Evolutionary conservation across 2,888 invertebrate species (phyloP).

Genomic region (Theretra japonica): DNA sequence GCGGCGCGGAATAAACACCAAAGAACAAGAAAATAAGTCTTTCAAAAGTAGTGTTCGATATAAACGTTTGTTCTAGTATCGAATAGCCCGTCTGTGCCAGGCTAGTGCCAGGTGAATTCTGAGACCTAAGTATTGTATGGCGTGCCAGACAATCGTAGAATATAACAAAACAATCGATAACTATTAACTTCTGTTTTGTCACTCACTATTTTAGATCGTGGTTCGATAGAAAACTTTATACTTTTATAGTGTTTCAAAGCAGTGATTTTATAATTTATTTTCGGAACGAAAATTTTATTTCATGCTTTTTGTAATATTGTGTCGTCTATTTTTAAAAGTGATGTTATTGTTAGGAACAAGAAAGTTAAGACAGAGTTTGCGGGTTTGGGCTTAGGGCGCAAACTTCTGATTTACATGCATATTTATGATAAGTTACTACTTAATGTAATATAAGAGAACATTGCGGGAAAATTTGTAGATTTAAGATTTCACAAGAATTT

Average conservation of each 20-base stretch:
- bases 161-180: slow-evolving; percentile 34
- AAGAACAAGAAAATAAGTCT: neutral
- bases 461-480: too few species aligned
- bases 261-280: neutral
- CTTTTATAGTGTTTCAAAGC: neutral
- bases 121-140: slow-evolving; percentile 53
- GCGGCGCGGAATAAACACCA: too few species aligned
- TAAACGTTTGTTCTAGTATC: neutral
- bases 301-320: neutral
- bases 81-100: slow-evolving; percentile 46
- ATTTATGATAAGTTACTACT: too few species aligned
- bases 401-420: too few species aligned
- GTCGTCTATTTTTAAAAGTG: neutral
- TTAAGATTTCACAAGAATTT: too few species aligned
- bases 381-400: too few species aligned
- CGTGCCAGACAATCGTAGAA: slow-evolving; percentile 55
- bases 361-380: too few species aligned
- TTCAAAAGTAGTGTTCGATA: slow-evolving; percentile 9
- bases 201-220: slow-evolving; percentile 33
- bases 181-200: slow-evolving; percentile 35
- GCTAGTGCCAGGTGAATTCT: slow-evolving; percentile 58
- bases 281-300: too few species aligned
- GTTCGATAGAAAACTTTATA: neutral
- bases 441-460: too few species aligned
- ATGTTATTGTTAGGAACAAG: neutral